These are phyloP conservation scores for Pseudococcus longispinus DNA, from an alignment of 2,888 invertebrate genomes.

Conservation along the genomic window DNA sequence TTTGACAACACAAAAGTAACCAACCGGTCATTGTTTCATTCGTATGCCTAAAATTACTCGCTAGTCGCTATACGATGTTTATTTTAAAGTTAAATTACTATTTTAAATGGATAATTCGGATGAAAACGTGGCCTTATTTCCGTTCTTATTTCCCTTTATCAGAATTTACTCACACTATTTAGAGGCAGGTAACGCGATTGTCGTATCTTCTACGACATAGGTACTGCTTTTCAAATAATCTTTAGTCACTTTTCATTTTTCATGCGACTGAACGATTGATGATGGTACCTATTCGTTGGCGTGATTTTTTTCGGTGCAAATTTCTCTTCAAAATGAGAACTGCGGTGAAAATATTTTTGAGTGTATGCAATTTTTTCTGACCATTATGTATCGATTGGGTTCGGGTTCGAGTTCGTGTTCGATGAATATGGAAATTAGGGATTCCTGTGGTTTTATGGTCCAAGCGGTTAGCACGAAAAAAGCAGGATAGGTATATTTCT, in stretches of 20 bases:
- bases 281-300: no score
- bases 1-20: constrained; percentile 20
- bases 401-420: no score
- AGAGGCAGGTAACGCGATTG: constrained; percentile 8
- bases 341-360: no score
- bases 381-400: no score
- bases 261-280: neutral
- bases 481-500: no score
- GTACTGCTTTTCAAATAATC: neutral
- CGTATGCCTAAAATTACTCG: neutral
- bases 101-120: constrained; percentile 33
- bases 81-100: constrained; percentile 35
- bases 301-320: no score
- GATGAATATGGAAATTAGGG: no score
- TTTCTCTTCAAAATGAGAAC: no score
- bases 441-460: no score
- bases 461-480: no score
- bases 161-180: constrained; percentile 24
- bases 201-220: neutral
- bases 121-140: constrained; percentile 37
- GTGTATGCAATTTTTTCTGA: no score
- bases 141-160: constrained; percentile 32
- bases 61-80: neutral
- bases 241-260: neutral
- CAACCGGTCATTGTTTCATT: constrained; percentile 22